Evolutionary conservation across 2,888 invertebrate species (phyloP).

Genomic region (Odontocolon sp.): DNA sequence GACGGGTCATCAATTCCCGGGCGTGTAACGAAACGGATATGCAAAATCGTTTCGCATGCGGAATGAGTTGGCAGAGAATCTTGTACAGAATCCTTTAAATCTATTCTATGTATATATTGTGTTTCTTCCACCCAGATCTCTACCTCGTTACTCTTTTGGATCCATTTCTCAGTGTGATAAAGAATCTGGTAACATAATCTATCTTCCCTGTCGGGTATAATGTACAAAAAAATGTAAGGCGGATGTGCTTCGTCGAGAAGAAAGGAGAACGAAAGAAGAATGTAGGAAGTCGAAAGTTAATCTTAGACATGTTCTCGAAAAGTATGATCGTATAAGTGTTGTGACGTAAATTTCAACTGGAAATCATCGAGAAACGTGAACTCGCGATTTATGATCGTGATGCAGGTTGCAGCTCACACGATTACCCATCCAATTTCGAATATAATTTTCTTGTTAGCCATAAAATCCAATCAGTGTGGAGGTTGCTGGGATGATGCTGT

Average conservation of each 20-base stretch:
- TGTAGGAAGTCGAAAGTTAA: not conserved
- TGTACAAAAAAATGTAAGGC: not conserved
- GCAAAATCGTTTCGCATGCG: constrained; percentile 57
- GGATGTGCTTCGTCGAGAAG: not conserved
- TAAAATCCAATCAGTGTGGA: constrained; percentile 78
- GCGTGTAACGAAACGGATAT: constrained; percentile 51
- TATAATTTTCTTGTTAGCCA: constrained; percentile 80
- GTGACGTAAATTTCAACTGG: constrained; percentile 10
- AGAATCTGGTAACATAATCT: constrained; percentile 3
- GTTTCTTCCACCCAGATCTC: not conserved
- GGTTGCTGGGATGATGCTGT: constrained; percentile 25
- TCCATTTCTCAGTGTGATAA: not conserved
- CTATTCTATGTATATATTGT: not conserved
- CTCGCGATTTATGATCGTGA: not conserved
- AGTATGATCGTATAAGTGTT: not conserved
- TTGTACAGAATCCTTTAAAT: constrained; percentile 24
- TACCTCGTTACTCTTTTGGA: not conserved
- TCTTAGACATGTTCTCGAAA: not conserved
- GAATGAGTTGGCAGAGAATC: constrained; percentile 52
- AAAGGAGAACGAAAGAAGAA: not conserved
- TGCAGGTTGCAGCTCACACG: constrained; percentile 65
- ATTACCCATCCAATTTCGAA: constrained; percentile 79
- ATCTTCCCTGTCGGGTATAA: not conserved
- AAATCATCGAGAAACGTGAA: constrained; percentile 10
- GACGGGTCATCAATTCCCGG: constrained; percentile 53